Base-by-base conservation (phyloP, 1,140 invertebrate species). In the Lineus longissimus region DNA sequence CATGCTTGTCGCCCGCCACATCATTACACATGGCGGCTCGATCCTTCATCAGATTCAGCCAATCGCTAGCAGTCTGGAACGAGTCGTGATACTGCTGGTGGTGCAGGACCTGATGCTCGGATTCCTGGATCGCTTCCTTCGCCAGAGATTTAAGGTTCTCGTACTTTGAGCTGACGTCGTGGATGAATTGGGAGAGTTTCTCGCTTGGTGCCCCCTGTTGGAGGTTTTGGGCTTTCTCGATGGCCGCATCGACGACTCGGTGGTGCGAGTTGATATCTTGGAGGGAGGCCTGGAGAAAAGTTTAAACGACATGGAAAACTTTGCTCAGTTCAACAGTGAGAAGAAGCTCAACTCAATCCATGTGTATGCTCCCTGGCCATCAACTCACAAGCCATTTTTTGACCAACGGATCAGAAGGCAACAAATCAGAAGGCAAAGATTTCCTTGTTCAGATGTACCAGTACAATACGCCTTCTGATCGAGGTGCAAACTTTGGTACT, bases 221-320 rank as follows among this genome's bases (percentile, higher is more conserved):
- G 85, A 91, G 74, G 55, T 83, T 86, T 70, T 90, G 88, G 0
- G 91, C 91, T 82, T 94, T 95, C 75, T 96, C 93, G 6, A 90
- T 89, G 0, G 95, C 86, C 63, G 89, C 88, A 81, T 96, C 94
- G 54, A 97, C 88, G 27, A 94, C 87, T 63, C 93, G 84, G 77
- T 94, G 95, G 73, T 97, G 91, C 0, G 91, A 90, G 23, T 88
- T 81, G 17, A 95, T 93, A 82, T 97, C 95, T 84, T 96, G 93
- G 29, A 92, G 85, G 43, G 88, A 83, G 0, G 89, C 88, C 86
- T 88, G 68, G 41, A 76, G 74, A 27, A 33, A 60, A 67, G 64
- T 61, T 62, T 61, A 55, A n/a, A n/a, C n/a, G n/a, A n/a, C n/a
- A n/a, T n/a, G n/a, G n/a, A n/a, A n/a, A n/a, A 27, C 29, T 19